A percentile compares a stretch with the other conserved stretches of the same genome.
Conservation (phyloP, 1,140 invertebrate species). For the Heliconius hewitsoni region DNA sequence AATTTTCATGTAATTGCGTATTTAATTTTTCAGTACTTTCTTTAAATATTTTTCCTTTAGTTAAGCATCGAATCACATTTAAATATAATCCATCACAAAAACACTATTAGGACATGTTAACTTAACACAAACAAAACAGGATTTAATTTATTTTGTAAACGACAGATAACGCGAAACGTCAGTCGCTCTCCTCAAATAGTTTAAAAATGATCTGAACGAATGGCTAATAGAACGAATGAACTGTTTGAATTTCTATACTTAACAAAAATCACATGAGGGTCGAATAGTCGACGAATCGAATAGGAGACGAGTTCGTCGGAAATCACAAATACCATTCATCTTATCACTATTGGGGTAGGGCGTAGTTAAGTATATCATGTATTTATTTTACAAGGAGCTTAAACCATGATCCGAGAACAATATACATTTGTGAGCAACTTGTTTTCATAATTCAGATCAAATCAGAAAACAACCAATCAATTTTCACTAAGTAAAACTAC, state of each 20-base stretch:
- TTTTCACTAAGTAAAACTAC: too few species aligned
- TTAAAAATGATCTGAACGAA: constrained; percentile 31
- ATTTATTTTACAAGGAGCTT: too few species aligned
- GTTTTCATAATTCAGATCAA: too few species aligned
- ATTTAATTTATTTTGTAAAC: constrained; percentile 2
- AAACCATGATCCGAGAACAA: too few species aligned
- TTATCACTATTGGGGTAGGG: too few species aligned
- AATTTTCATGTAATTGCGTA: constrained; percentile 5
- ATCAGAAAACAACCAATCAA: too few species aligned
- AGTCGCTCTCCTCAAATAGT: constrained; percentile 19
- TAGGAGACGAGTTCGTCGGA: too few species aligned
- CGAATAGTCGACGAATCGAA: too few species aligned
- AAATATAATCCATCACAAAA: neutral
- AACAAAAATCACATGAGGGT: too few species aligned
- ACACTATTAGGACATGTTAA: constrained; percentile 1
- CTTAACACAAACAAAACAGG: constrained; percentile 7
- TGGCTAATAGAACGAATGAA: constrained; percentile 11
- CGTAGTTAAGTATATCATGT: too few species aligned
- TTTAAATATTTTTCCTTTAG: neutral
- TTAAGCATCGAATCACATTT: neutral
- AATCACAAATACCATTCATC: too few species aligned
- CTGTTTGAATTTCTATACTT: neutral
- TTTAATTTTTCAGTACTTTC: neutral
- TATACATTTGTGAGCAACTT: too few species aligned
- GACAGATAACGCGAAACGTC: constrained; percentile 22